Evolutionary conservation across 2,888 invertebrate species (phyloP), one percentile per base, ranked within the genome.

Genomic region (Drosophila mayaguana): DNA sequence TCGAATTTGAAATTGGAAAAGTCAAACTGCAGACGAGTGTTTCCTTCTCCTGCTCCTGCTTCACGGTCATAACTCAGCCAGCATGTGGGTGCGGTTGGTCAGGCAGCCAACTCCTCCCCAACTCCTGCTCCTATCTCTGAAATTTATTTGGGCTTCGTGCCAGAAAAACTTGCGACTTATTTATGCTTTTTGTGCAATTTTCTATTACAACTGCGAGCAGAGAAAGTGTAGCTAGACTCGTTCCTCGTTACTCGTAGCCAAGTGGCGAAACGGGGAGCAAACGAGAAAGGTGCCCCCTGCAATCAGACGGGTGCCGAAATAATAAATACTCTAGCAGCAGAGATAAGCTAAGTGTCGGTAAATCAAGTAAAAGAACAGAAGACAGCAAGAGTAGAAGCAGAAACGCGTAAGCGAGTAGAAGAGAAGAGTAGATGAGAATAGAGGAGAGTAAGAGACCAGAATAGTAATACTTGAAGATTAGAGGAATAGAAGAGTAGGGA

Each of bases 141-240:
- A 40, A 62, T 76, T 80, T 65, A 72, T 69, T 66, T 67, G 28
- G 76, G 71, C 59, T 63, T 55, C 50, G 62, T 64, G 80, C 83
- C 74, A 77, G 71, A 43, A 57, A 45, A 46, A 59, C 68, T 72
- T 73, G 48, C 67, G 63, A 80, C 71, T 80, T 67, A 61, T 65
- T 81, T 77, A 70, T 73, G 69, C 43, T 55, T 51, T 51, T 53
- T 62, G 50, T 57, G 18, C 59, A 69, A 43, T 54, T 42, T 46
- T 72, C 68, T 54, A 54, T 63, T 53, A 54, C 53, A 62, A 63
- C 56, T 55, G 40, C 51, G 40, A 67, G 64, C 46, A 63, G 84
- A 74, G 83, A 89, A 87, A 83, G 83, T 83, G 80, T 40, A 72
- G 66, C 68, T 56, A 16, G 42, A 48, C 69, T 68, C 67, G 61